Percentiles rank a stretch among this genome's conserved stretches.
These are phyloP conservation scores for Eurystomus glaucurus DNA, from an alignment of 2,797 vertebrate genomes.

Conservation along the genomic window DNA sequence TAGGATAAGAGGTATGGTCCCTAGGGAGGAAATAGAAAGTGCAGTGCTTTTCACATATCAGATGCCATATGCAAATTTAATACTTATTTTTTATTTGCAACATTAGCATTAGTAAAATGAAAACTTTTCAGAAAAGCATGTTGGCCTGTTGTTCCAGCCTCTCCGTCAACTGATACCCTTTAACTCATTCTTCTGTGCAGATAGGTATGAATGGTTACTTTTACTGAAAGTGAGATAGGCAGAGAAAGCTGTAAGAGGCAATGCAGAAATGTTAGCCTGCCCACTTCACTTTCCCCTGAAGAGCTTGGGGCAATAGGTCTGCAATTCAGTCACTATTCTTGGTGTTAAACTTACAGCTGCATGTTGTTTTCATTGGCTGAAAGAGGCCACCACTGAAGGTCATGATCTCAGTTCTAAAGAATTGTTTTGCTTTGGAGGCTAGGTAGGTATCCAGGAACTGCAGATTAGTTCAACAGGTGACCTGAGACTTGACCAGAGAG, in stretches of 20 bases:
- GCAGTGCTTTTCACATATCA: not conserved
- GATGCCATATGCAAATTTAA: not conserved
- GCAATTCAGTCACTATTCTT: not conserved
- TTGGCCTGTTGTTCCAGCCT: not conserved
- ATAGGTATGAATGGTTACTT: not conserved
- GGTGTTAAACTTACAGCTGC: conserved; percentile 6
- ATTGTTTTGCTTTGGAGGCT: conserved; percentile 14
- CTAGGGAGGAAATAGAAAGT: not conserved
- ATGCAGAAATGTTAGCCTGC: not conserved
- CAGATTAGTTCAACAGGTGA: not conserved
- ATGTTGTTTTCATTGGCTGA: conserved; percentile 31
- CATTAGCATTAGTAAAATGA: not conserved
- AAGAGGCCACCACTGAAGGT: not conserved
- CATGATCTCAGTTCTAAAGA: not conserved
- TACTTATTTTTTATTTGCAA: not conserved
- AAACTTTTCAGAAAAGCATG: not conserved
- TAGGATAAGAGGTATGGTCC: not conserved
- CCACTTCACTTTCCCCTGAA: not conserved
- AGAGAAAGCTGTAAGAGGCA: not conserved
- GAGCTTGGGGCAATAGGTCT: not conserved
- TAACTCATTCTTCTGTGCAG: not conserved
- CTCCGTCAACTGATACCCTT: not conserved
- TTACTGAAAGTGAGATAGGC: not conserved
- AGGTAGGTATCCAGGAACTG: not conserved
- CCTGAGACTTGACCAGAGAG: not conserved